These are phyloP conservation scores for Dolichomitus sp. DNA, from an alignment of 2,888 invertebrate species.

Conservation along the genomic window DNA sequence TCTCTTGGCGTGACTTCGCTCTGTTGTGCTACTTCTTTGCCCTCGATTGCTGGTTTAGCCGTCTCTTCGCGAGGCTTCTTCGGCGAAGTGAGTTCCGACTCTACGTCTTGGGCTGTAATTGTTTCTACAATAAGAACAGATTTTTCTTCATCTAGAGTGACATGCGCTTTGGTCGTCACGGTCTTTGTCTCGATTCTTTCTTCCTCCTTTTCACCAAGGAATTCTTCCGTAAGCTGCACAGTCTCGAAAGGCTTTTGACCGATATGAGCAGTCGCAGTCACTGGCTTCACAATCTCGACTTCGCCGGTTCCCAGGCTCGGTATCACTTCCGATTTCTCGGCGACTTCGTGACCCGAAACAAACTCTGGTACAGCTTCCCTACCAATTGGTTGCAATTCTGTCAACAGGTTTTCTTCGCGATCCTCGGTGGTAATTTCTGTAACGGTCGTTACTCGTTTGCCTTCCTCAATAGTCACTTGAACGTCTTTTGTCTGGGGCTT, in stretches of 20 bases:
- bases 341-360: conserved; percentile 84
- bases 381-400: conserved; percentile 76
- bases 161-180: conserved; percentile 82
- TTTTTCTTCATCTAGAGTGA: conserved; percentile 84
- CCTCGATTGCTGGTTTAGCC: conserved; percentile 83
- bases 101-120: conserved; percentile 74
- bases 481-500: conserved; percentile 84
- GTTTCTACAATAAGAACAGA: conserved; percentile 76
- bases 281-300: conserved; percentile 81
- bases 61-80: conserved; percentile 74
- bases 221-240: conserved; percentile 84
- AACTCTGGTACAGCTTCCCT: conserved; percentile 70
- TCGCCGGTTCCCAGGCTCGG: conserved; percentile 84
- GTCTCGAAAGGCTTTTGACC: conserved; percentile 86
- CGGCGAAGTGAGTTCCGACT: conserved; percentile 69
- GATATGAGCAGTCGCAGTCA: conserved; percentile 80
- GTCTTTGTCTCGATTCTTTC: conserved; percentile 79
- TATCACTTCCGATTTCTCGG: conserved; percentile 86
- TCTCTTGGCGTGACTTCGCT: conserved; percentile 76
- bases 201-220: conserved; percentile 86
- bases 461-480: conserved; percentile 85
- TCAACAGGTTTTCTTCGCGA: conserved; percentile 84
- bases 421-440: conserved; percentile 87
- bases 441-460: conserved; percentile 84
- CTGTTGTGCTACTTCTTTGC: conserved; percentile 85